These are phyloP conservation scores for Acronicta psi DNA, from an alignment of 2,888 invertebrate genomes.

Conservation along the genomic window DNA sequence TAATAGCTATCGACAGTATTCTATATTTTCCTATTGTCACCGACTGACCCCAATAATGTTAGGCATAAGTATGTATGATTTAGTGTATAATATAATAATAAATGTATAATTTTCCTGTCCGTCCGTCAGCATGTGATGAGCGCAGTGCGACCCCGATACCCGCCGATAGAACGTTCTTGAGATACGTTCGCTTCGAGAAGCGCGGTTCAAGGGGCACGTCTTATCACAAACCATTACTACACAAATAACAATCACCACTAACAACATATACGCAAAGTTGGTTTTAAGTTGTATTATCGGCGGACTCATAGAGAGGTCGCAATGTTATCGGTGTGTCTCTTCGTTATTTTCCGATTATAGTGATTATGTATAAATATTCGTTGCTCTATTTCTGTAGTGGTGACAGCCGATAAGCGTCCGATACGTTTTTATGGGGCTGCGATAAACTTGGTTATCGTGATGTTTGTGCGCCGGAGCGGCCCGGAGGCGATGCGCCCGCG, in stretches of 20 bases:
- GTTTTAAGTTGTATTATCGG: constrained; percentile 12
- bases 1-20: no score
- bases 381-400: constrained; percentile 64
- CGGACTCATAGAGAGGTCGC: constrained; percentile 61
- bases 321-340: constrained; percentile 68
- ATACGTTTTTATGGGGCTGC: constrained; percentile 58
- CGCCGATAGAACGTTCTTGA: constrained; percentile 65
- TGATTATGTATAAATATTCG: constrained; percentile 73
- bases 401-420: constrained; percentile 59
- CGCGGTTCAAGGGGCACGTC: constrained; percentile 67
- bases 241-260: constrained; percentile 39
- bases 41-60: not conserved
- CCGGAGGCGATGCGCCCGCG: not conserved
- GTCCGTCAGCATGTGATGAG: constrained; percentile 15
- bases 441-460: constrained; percentile 64
- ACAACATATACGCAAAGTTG: not conserved
- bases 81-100: constrained; percentile 20
- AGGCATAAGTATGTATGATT: not conserved
- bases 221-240: constrained; percentile 59
- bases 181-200: constrained; percentile 63
- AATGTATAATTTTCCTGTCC: constrained; percentile 26
- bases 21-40: not conserved
- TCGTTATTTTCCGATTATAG: constrained; percentile 82
- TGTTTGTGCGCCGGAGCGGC: constrained; percentile 45
- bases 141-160: constrained; percentile 49